Evolutionary conservation across 2,797 vertebrate species (phyloP), one percentile per base, ranked within the genome.

Genomic region (Cephalopachus bancanus): DNA sequence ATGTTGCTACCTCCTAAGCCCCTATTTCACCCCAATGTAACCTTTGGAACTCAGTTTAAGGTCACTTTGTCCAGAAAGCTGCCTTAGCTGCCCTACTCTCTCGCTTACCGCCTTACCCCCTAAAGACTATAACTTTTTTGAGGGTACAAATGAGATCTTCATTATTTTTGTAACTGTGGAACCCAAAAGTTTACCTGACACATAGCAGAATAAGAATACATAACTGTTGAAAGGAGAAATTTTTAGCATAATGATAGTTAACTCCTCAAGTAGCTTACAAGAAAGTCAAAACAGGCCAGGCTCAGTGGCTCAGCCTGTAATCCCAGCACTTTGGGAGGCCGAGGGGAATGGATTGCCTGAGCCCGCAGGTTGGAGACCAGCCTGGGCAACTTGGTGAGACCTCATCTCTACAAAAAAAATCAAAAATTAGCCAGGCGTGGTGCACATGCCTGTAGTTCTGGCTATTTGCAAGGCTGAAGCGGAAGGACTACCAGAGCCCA

Each of bases 31-130:
- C 9, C 24, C 4, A 62, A 28, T 37, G 88, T 60, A 81, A 72
- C 20, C 16, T 88, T 76, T 89, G 62, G 33, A 93, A 91, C 7
- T 81, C 22, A 85, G 37, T 60, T 79, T 81, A 91, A 89, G 24
- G 9, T 81, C 49, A 28, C 33, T 2, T 28, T 16, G 62, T 93
- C 16, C 9, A 81, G 30, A 71, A 85, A 94, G 20, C 37, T 60
- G 91, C 20, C n/a, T 93, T 57, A 65, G 1, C 20, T 59, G 15
- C 28, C 3, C n/a, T 44, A 5, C 19, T 20, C 30, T 20, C 7
- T 37, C 53, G 64, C 49, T 78, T 86, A 91, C 3, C 60, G 74
- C 62, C 51, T 85, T 72, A 33, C 17, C 24, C 55, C 26, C 26
- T 81, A 65, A 83, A 86, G 69, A 78, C 10, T 74, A 53, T 30